A percentile compares a stretch with the other conserved stretches of the same genome.
These are phyloP conservation scores for Dicyrtoma fusca DNA, from an alignment of 2,888 invertebrate species.

Conservation along the genomic window DNA sequence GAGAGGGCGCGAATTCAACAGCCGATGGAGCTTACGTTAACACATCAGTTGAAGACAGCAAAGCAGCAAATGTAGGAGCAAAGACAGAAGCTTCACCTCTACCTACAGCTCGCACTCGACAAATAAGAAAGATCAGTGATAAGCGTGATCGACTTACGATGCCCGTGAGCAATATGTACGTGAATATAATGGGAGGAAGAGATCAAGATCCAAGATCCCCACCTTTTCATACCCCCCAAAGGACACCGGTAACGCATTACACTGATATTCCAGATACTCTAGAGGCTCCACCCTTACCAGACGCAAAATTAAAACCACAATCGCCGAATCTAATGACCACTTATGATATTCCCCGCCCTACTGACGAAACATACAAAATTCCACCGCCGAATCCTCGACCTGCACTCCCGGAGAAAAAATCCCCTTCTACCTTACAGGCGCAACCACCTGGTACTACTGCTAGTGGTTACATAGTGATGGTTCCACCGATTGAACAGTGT, in stretches of 20 bases:
- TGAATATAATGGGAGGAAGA: no score
- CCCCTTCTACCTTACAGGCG: no score
- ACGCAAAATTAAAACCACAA: conserved; percentile 12
- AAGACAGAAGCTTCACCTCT: background rate
- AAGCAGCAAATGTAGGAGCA: background rate
- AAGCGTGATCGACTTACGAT: no score
- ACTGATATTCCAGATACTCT: background rate
- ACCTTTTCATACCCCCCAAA: no score
- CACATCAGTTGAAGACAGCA: background rate
- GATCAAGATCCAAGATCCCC: no score
- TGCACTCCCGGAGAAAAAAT: conserved; percentile 18
- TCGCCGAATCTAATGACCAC: conserved; percentile 18
- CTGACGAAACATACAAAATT: conserved; percentile 43
- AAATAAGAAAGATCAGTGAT: no score
- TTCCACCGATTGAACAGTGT: no score
- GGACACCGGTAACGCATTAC: no score
- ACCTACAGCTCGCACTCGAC: no score
- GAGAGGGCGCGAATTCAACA: background rate
- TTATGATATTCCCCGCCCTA: conserved; percentile 45
- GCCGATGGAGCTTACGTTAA: background rate
- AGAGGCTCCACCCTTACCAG: background rate
- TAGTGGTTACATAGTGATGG: no score
- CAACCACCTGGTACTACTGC: no score
- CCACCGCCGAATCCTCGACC: conserved; percentile 47
- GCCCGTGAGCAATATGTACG: no score